phyloP scores from a whole-genome alignment of 1,140 invertebrate species.

The Nomia melanderi region DNA sequence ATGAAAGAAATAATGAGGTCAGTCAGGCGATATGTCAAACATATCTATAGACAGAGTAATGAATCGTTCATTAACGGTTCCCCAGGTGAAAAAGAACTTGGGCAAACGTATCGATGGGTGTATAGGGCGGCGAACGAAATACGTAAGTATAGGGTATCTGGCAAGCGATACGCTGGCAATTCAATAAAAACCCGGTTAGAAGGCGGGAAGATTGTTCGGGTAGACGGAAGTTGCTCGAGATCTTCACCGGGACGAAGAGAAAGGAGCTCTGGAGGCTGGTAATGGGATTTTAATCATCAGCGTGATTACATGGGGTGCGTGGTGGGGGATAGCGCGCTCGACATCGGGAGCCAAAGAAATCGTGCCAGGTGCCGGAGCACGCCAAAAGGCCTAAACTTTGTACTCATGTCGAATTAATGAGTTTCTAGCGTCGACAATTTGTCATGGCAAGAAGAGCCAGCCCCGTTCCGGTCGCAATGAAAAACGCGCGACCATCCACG shows the following conservation, averaged over 20 bases:
- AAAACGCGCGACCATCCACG: not conserved
- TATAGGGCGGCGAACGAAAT: no score
- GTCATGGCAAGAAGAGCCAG: constrained; percentile 3
- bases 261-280: not conserved
- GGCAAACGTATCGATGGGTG: no score
- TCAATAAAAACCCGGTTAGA: not conserved
- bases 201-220: not conserved
- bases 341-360: constrained; percentile 36
- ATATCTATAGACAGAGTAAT: no score
- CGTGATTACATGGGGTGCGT: not conserved
- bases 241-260: not conserved
- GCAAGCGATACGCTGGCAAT: no score
- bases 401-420: constrained; percentile 32
- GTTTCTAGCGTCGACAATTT: constrained; percentile 15
- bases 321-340: not conserved
- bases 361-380: constrained; percentile 49
- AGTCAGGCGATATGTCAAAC: no score
- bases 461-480: not conserved
- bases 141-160: no score
- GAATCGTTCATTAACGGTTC: no score
- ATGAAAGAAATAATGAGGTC: no score
- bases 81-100: no score
- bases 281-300: constrained; percentile 14
- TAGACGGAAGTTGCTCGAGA: not conserved
- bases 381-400: constrained; percentile 39